These are phyloP conservation scores for Callaeas wilsoni DNA, from an alignment of 2,113 vertebrate species.

Conservation along the genomic window DNA sequence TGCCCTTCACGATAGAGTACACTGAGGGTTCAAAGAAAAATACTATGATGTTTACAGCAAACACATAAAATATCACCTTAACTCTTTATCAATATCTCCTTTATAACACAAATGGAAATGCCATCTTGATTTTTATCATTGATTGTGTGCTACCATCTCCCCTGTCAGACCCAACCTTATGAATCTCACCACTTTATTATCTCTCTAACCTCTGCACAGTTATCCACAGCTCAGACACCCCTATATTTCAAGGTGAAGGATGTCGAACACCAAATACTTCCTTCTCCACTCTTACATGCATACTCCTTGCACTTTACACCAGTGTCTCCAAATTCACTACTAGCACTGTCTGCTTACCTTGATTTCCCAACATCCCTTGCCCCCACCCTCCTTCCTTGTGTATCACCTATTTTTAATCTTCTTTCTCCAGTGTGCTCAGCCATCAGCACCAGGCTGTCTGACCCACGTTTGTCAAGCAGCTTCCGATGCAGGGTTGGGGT, in stretches of 20 bases:
- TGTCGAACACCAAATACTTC: background rate
- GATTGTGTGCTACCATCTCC: background rate
- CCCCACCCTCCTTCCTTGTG: background rate
- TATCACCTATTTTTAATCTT: background rate
- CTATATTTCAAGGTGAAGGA: background rate
- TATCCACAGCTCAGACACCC: background rate
- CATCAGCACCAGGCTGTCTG: background rate
- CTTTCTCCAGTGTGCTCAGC: background rate
- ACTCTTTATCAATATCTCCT: background rate
- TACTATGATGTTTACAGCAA: background rate
- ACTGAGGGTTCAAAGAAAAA: background rate
- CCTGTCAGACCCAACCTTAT: background rate
- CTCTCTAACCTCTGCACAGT: background rate
- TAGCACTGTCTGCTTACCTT: background rate
- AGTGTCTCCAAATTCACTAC: background rate
- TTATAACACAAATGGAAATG: background rate
- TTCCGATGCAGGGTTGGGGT: background rate
- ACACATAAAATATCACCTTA: background rate
- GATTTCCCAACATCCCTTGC: background rate
- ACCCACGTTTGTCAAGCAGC: background rate
- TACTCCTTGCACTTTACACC: background rate
- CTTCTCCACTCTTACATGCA: background rate
- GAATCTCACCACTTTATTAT: background rate
- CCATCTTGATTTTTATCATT: background rate
- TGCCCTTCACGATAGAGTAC: background rate